Conservation (phyloP, 92 coral and sea anemone species). For the Desmophyllum pertusum region DNA sequence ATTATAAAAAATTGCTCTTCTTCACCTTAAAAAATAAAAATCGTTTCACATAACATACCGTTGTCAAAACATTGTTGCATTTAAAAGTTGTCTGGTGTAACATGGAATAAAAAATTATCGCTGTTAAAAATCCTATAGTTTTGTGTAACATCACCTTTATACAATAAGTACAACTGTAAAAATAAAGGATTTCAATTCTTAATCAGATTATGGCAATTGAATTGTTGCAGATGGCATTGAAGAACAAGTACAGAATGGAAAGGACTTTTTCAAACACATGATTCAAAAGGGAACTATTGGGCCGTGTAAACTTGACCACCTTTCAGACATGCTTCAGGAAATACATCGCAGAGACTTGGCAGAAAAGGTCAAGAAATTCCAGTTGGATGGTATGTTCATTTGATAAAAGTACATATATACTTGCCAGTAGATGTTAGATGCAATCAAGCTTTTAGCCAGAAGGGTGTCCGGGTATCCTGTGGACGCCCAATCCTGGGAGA, state of each 20-base stretch:
- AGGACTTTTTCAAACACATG: slow-evolving; percentile 66
- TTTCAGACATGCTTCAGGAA: slow-evolving; percentile 58
- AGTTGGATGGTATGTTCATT: slow-evolving; percentile 24
- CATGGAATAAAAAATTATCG: too few relatives aligned
- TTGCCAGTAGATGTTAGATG: neutral
- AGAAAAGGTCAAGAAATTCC: slow-evolving; percentile 65
- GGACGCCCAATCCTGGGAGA: too few relatives aligned
- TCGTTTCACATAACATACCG: too few relatives aligned
- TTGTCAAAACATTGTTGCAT: too few relatives aligned
- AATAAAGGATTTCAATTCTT: neutral
- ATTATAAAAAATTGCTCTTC: too few relatives aligned
- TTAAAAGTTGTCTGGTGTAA: too few relatives aligned
- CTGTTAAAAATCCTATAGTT: too few relatives aligned
- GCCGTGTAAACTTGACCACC: slow-evolving; percentile 42
- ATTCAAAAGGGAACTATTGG: slow-evolving; percentile 57
- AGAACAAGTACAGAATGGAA: slow-evolving; percentile 67
- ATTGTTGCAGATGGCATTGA: slow-evolving; percentile 32
- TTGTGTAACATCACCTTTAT: too few relatives aligned
- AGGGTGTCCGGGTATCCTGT: too few relatives aligned
- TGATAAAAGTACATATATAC: neutral
- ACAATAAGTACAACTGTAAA: too few relatives aligned
- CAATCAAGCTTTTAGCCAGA: neutral
- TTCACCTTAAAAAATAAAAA: too few relatives aligned
- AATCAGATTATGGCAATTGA: neutral
- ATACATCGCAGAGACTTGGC: slow-evolving; percentile 81